Evolutionary conservation across 2,113 vertebrate species (phyloP).

Genomic region (Furnarius figulus): DNA sequence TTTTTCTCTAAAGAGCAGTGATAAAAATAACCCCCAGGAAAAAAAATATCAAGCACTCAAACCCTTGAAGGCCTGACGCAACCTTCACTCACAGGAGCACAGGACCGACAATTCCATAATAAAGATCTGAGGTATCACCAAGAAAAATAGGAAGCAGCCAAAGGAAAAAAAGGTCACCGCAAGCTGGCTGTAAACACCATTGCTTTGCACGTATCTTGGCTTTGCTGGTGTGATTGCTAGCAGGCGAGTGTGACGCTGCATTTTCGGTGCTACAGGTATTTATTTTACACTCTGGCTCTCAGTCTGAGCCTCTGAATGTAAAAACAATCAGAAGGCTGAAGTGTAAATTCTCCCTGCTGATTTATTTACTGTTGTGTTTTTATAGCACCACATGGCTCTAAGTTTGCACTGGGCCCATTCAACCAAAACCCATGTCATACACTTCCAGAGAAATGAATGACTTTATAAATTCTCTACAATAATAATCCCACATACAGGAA

Average conservation of each 20-base stretch:
- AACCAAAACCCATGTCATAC: conserved; percentile 90
- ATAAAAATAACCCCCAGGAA: neutral
- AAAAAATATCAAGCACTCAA: neutral
- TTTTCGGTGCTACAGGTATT: conserved; percentile 67
- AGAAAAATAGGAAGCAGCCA: conserved; percentile 48
- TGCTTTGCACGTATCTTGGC: neutral
- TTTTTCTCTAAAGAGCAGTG: neutral
- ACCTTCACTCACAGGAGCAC: neutral
- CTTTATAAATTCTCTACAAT: conserved; percentile 91
- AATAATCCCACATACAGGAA: conserved; percentile 87
- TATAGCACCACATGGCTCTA: conserved; percentile 83
- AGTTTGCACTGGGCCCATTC: conserved; percentile 83
- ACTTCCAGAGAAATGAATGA: conserved; percentile 91
- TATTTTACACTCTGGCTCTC: conserved; percentile 74
- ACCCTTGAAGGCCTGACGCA: conserved; percentile 3
- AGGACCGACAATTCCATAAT: neutral
- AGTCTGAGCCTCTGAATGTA: conserved; percentile 70
- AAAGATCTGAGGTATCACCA: conserved; percentile 58
- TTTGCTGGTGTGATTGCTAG: neutral
- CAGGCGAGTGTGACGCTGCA: conserved; percentile 55
- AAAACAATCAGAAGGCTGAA: conserved; percentile 78
- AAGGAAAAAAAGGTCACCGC: neutral
- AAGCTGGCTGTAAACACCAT: conserved; percentile 16
- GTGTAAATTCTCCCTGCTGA: conserved; percentile 82
- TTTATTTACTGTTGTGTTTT: conserved; percentile 92